phyloP scores from a whole-genome alignment of 2,888 invertebrate species.

The Mycalesis mineus region DNA sequence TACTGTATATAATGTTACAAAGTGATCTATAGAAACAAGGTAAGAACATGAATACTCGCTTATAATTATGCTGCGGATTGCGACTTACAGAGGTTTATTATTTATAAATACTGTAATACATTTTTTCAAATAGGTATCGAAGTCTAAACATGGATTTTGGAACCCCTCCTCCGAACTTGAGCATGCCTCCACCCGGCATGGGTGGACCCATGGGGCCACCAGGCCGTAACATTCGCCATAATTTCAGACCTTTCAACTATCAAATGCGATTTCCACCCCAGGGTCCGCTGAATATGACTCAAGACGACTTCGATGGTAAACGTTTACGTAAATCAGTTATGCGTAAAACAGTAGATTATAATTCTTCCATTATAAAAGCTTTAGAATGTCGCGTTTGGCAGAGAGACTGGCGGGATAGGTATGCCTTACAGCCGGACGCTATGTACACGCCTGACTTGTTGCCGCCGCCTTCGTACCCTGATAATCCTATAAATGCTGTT shows the following conservation, averaged over 20 bases:
- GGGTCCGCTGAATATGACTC: constrained; percentile 83
- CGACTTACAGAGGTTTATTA: constrained; percentile 8
- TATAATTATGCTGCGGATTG: not conserved
- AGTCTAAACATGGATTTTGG: constrained; percentile 71
- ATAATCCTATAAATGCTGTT: constrained; percentile 97
- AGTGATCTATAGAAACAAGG: constrained; percentile 53
- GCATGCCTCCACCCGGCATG: constrained; percentile 64
- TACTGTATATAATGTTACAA: constrained; percentile 62
- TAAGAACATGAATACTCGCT: constrained; percentile 40
- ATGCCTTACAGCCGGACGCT: constrained; percentile 95
- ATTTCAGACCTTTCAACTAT: constrained; percentile 71
- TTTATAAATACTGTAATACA: constrained; percentile 40
- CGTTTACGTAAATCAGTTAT: constrained; percentile 96
- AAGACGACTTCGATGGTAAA: constrained; percentile 97
- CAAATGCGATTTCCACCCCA: constrained; percentile 74
- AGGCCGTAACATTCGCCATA: constrained; percentile 67
- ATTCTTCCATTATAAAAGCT: constrained; percentile 94
- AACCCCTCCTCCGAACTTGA: constrained; percentile 69
- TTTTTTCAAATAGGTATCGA: constrained; percentile 72
- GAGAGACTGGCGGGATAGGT: constrained; percentile 91
- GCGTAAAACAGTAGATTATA: constrained; percentile 98
- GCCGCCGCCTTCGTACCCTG: constrained; percentile 95
- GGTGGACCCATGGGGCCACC: constrained; percentile 53
- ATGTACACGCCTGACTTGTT: constrained; percentile 95
- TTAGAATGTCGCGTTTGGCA: constrained; percentile 97